phyloP scores from a whole-genome alignment of 2,888 invertebrate species.

The Diadegma fenestrale region DNA sequence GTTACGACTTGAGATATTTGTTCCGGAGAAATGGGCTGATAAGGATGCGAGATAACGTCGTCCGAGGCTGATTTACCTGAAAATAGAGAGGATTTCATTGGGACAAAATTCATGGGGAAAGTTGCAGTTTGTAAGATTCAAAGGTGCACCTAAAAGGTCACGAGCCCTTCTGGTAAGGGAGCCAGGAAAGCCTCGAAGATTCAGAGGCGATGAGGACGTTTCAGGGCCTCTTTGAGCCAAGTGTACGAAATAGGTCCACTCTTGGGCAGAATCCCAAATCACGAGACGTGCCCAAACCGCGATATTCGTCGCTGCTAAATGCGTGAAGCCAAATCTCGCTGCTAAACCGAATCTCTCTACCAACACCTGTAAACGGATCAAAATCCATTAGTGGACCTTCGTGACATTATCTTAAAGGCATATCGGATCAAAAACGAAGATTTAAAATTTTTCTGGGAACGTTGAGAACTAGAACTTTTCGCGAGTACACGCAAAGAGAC shows the following conservation, averaged over 20 bases:
- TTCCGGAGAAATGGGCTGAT: slow-evolving; percentile 84
- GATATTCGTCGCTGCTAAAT: slow-evolving; percentile 86
- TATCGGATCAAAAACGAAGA: no score
- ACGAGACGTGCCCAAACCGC: slow-evolving; percentile 86
- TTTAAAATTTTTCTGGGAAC: no score
- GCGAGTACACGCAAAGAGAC: no score
- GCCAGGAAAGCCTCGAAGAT: slow-evolving; percentile 84
- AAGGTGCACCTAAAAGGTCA: slow-evolving; percentile 78
- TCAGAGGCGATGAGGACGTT: slow-evolving; percentile 82
- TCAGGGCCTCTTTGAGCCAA: slow-evolving; percentile 82
- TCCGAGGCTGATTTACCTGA: slow-evolving; percentile 64
- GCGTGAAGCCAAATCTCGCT: slow-evolving; percentile 86
- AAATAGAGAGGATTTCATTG: background rate
- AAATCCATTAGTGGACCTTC: background rate
- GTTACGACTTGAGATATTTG: slow-evolving; percentile 86
- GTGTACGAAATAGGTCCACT: slow-evolving; percentile 86
- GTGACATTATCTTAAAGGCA: background rate
- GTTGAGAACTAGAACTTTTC: no score
- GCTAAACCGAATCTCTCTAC: slow-evolving; percentile 86
- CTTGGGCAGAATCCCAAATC: slow-evolving; percentile 86
- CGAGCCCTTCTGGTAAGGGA: slow-evolving; percentile 81
- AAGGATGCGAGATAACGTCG: slow-evolving; percentile 69
- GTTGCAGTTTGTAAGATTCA: background rate
- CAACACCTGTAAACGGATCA: slow-evolving; percentile 82
- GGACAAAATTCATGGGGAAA: background rate